phyloP scores from a whole-genome alignment of 2,113 vertebrate genomes.

The Melanerpes aurifrons region DNA sequence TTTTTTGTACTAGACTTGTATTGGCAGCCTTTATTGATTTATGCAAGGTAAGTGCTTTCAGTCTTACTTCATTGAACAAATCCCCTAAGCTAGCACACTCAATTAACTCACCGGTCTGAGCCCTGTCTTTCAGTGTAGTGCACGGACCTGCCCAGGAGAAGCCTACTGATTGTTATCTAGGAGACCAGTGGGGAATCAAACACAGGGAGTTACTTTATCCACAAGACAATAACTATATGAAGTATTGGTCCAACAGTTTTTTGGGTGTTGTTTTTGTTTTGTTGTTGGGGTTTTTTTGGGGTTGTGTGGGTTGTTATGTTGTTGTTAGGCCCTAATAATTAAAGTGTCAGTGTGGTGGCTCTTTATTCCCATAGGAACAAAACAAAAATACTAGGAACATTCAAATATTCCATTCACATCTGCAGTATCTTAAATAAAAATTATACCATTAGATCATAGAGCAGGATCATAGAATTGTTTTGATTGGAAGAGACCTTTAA shows the following conservation, averaged over 20 bases:
- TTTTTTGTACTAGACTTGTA: conserved; percentile 67
- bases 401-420: background rate
- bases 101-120: background rate
- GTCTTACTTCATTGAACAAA: background rate
- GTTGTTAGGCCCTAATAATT: background rate
- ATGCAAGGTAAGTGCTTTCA: background rate
- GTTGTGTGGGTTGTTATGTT: background rate
- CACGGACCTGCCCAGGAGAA: background rate
- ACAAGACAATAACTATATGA: background rate
- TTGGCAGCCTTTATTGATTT: background rate
- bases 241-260: accelerated
- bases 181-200: background rate
- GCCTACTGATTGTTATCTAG: background rate
- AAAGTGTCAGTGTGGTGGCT: background rate
- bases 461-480: no score
- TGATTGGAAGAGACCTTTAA: no score
- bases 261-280: background rate
- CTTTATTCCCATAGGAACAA: background rate
- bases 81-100: accelerated
- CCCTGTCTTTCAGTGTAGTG: accelerated
- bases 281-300: no score
- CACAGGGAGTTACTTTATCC: background rate
- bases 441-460: background rate
- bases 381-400: background rate
- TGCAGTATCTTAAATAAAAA: background rate